Base-by-base conservation (phyloP, 2,113 vertebrate genomes). In the Bubo blakistoni region DNA sequence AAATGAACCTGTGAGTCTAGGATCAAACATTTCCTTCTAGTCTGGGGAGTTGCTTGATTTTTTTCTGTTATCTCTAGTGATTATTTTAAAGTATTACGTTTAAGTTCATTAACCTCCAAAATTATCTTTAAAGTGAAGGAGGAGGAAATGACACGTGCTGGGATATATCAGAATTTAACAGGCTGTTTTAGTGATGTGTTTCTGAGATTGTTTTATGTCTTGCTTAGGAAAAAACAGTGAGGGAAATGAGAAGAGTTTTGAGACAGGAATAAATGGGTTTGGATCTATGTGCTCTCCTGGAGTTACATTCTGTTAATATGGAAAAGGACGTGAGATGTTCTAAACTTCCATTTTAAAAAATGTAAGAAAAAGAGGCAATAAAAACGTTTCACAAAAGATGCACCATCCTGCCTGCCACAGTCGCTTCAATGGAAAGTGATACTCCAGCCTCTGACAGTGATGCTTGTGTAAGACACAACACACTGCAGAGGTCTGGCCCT, bases 21-120 rank as follows among this genome's bases (percentile, higher is more conserved):
- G 95, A 97, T 97, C 96, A 97, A 97, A 95, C 86, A 92, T 81
- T 96, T 88, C 49, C 78, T 83, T 89, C 83, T 88, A 88, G 78
- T 92, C 83, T 74, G 47, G 78, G 94, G 78, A 97, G 63, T 65
- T 80, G 88, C 61, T 95, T 94, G 67, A 67, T 92, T 97, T 97
- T 95, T 91, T 95, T n/a, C 59, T 97, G 77, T 95, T 97, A 94
- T 95, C 92, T 97, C 92, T 88, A 88, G 90, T 94, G 96, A 97
- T 97, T 95, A 97, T 96, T 96, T 97, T 91, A 95, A 97, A 96
- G 88, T 88, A 95, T 95, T 93, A 85, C 8, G 0, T 94, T 97
- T 97, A 97, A 95, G 94, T 97, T 96, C 94, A 97, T 97, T 98
- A 97, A 97, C 90, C 90, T 94, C 94, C 72, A 96, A 96, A 97